Percentiles rank a stretch among this genome's conserved stretches.
Conservation (phyloP, 2,888 invertebrate species). For the Tubulanus polymorphus region DNA sequence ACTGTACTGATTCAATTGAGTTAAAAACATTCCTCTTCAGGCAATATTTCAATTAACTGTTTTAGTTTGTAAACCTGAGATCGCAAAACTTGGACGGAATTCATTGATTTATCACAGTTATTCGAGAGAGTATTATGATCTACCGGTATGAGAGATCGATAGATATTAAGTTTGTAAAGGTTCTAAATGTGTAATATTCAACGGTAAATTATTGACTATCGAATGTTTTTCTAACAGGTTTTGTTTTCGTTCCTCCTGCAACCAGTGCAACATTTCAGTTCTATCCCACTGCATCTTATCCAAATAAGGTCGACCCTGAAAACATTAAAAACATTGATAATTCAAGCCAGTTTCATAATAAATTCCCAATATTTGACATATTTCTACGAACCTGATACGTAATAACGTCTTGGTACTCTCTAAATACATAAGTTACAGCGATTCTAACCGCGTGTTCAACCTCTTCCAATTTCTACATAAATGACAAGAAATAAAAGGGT, state of each 20-base stretch:
- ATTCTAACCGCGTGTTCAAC: constrained; percentile 36
- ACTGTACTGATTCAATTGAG: too few species aligned
- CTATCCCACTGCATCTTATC: constrained; percentile 54
- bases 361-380: not conserved
- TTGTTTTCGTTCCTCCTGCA: constrained; percentile 51
- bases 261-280: constrained; percentile 53
- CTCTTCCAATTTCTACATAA: too few species aligned
- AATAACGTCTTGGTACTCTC: constrained; percentile 37
- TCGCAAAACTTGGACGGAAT: too few species aligned
- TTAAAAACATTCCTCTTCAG: too few species aligned
- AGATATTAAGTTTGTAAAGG: constrained; percentile 1
- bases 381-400: constrained; percentile 38
- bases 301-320: constrained; percentile 48
- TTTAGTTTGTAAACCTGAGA: too few species aligned
- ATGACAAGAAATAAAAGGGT: too few species aligned
- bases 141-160: too few species aligned
- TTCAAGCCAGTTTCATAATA: not conserved
- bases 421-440: constrained; percentile 32
- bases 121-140: too few species aligned
- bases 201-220: constrained; percentile 25
- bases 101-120: too few species aligned
- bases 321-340: not conserved
- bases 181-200: constrained; percentile 27
- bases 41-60: too few species aligned
- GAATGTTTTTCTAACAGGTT: constrained; percentile 39